Evolutionary conservation across 2,888 invertebrate species (phyloP).

Genomic region (Tetragonula carbonaria): DNA sequence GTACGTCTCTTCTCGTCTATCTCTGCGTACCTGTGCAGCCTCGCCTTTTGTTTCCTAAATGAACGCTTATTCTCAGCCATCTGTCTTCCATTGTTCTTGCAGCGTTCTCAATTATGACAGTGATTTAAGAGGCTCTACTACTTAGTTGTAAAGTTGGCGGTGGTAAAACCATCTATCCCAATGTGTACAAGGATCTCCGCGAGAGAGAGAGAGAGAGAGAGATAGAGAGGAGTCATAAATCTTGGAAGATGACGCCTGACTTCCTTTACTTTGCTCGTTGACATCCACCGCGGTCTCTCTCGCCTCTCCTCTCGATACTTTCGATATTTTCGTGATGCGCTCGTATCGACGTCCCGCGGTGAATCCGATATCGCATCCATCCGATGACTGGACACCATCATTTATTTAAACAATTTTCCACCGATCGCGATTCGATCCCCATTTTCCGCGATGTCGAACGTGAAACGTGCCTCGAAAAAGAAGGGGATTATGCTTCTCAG

Average conservation of each 20-base stretch:
- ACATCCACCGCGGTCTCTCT: conserved; percentile 47
- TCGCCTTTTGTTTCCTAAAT: conserved; percentile 34
- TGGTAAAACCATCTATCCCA: conserved; percentile 42
- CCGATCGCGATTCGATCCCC: conserved; percentile 2
- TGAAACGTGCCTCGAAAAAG: neutral
- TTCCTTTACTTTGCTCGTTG: conserved; percentile 58
- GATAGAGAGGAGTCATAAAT: conserved; percentile 38
- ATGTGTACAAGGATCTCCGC: neutral
- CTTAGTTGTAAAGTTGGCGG: conserved; percentile 48
- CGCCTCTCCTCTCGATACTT: conserved; percentile 49
- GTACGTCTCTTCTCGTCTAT: conserved; percentile 7
- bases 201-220: neutral
- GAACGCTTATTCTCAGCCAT: conserved; percentile 50
- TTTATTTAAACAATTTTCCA: conserved; percentile 52
- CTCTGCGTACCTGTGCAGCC: neutral
- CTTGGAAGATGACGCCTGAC: conserved; percentile 43
- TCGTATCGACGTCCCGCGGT: conserved; percentile 13
- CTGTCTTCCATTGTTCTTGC: conserved; percentile 56
- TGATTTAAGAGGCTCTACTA: conserved; percentile 54
- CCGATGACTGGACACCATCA: conserved; percentile 4
- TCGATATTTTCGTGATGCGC: conserved; percentile 54
- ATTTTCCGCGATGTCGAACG: conserved; percentile 13
- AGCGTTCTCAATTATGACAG: conserved; percentile 54
- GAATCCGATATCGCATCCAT: conserved; percentile 26
- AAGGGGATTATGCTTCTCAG: neutral